Base-by-base conservation (phyloP, 2,113 vertebrate species). In the Desmodus rotundus region DNA sequence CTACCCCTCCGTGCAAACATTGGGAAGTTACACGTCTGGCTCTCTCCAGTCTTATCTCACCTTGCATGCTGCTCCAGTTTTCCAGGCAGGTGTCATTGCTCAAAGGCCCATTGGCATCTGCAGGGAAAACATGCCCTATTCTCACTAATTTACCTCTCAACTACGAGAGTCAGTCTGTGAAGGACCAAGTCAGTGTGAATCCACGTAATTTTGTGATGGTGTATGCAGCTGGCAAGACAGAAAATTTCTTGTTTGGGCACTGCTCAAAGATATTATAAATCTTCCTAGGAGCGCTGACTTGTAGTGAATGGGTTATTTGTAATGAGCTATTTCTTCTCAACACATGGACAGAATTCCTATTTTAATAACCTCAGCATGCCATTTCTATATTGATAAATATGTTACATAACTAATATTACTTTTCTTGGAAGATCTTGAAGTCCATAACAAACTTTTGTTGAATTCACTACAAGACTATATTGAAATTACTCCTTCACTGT, bases 251-350 rank as follows among this genome's bases (percentile, higher is more conserved):
- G 28, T 31, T 61, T 82, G 43, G 68, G 41, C 17, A 80, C 33
- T 68, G 50, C 47, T 52, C 36, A 87, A 56, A 76, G 20, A 54
- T 95, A 70, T 15, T 86, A 86, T 67, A 93, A 83, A 94, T 94
- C 67, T 94, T 94, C n/a, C 50, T 22, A 74, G 74, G 38, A 63
- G 24, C 5, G 0, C 61, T 63, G 24, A 63, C 14, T 31, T 63
- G 61, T 12, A 31, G 33, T 76, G 7, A 91, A 73, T 41, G 22
- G 31, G 47, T 65, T 63, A 10, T 83, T 96, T 61, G 36, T 56
- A 88, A 91, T 70, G 36, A 94, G 56, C 26, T 95, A 50, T 93
- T 76, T 96, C 50, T 94, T 97, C 78, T 41, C 38, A 87, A 81
- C 41, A 58, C 16, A 85, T 93, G 15, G 36, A 20, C 16, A 84